Conservation (phyloP, 1,140 invertebrate genomes). For the Temnothorax nylanderi region DNA sequence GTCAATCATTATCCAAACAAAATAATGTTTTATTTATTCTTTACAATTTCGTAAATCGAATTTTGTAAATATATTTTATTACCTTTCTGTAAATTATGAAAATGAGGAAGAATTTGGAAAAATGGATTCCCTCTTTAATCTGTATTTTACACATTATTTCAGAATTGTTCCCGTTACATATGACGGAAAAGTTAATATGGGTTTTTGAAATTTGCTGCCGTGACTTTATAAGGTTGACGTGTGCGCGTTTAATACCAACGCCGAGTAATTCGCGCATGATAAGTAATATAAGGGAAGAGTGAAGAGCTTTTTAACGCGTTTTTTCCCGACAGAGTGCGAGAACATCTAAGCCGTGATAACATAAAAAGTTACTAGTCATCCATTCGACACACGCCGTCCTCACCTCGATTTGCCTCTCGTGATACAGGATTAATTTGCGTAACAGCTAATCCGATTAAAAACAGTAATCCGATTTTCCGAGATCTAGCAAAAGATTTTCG, state of each 20-base stretch:
- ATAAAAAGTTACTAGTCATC: slow-evolving; percentile 46
- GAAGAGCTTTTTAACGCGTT: slow-evolving; percentile 20
- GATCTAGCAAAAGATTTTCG: background rate
- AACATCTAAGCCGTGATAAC: slow-evolving; percentile 16
- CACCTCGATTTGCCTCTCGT: background rate
- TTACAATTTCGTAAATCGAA: background rate
- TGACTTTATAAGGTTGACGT: background rate
- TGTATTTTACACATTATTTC: background rate
- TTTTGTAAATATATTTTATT: background rate
- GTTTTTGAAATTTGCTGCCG: background rate
- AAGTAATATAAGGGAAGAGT: slow-evolving; percentile 7
- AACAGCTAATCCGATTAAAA: background rate
- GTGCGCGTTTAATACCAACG: background rate
- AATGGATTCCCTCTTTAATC: background rate
- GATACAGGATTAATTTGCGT: slow-evolving; percentile 13
- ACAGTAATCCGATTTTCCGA: background rate
- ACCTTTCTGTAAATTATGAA: background rate
- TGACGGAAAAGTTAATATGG: background rate
- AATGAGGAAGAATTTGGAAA: background rate
- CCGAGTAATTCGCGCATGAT: background rate
- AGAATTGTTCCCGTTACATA: background rate
- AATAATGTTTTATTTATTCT: slow-evolving; percentile 1
- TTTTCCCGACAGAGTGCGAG: background rate
- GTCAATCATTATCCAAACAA: background rate
- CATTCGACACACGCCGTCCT: background rate